Evolutionary conservation across 2,113 vertebrate species (phyloP), one percentile per base, ranked within the genome.

Genomic region (Petaurus breviceps): DNA sequence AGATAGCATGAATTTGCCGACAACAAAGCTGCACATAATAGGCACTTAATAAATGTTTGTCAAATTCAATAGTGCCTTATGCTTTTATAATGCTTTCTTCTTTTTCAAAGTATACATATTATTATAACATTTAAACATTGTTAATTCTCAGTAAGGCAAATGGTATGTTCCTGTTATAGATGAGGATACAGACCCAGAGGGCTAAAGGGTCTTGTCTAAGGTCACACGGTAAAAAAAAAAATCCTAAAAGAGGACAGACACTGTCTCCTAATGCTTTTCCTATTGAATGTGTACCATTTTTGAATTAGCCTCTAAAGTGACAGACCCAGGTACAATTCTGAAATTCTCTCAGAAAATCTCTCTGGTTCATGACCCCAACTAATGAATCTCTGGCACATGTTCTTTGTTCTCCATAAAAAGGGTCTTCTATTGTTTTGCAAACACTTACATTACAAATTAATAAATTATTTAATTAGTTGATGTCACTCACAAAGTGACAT

Each of bases 31-130:
- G n/a, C 5, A 43, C n/a, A 22, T 43, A 84, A 84, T 84, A 84
- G n/a, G 19, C n/a, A 84, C n/a, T 84, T 84, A 43, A 43, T 84
- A 43, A 22, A 84, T 84, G 6, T 19, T n/a, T 77, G 37, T 43
- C n/a, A 31, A 93, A 90, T 95, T 43, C 10, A 89, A 94, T 49
- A 93, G 89, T 94, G 93, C 68, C 3, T 89, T 93, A 26, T 11
- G 68, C 51, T 94, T 95, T 68, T 89, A 57, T 10, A 91, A 23
- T 77, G 51, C 55, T 95, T 51, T 93, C 26, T 54, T 50, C 49
- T 93, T 94, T 96, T 31, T 95, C 26, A 91, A 94, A 61, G 90
- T 95, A 46, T 12, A 94, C 90, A 90, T 68, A 25, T 23, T 16
- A 22, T 84, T 8, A 28, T 91, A 61, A 4, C 51, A 49, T 49